Conservation (phyloP, 2,797 vertebrate genomes). For the Chanos chanos region DNA sequence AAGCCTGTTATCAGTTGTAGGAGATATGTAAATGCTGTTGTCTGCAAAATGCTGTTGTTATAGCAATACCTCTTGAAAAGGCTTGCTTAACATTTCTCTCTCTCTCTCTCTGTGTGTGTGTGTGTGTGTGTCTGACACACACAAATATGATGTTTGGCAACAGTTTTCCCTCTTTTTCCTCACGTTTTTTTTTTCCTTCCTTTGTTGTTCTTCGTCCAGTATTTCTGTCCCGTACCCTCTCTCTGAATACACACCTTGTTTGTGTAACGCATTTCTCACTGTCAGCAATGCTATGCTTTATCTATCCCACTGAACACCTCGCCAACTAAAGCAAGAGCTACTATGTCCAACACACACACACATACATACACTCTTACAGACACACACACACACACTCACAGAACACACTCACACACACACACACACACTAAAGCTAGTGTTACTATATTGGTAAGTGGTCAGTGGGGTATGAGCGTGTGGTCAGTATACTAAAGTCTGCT, state of each 20-base stretch:
- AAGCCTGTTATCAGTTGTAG: neutral
- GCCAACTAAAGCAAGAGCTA: conserved; percentile 35
- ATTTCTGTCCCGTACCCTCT: conserved; percentile 23
- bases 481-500: conserved; percentile 44
- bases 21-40: too few species aligned
- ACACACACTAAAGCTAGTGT: conserved; percentile 29
- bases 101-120: too few species aligned
- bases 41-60: too few species aligned
- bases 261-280: conserved; percentile 45
- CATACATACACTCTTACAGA: conserved; percentile 14
- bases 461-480: conserved; percentile 45
- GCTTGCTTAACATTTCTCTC: too few species aligned
- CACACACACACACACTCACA: neutral
- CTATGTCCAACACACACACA: neutral
- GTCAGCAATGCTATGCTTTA: conserved; percentile 36
- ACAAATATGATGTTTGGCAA: too few species aligned
- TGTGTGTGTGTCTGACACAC: too few species aligned
- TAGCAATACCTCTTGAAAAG: too few species aligned
- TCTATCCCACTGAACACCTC: conserved; percentile 14
- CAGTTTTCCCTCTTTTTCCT: too few species aligned
- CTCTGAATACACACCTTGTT: conserved; percentile 39
- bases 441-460: conserved; percentile 62
- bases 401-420: conserved; percentile 37
- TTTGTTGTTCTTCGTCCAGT: conserved; percentile 1
- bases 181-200: neutral